These are phyloP conservation scores for Ceraclea dissimilis DNA, from an alignment of 2,888 invertebrate genomes.

Conservation along the genomic window DNA sequence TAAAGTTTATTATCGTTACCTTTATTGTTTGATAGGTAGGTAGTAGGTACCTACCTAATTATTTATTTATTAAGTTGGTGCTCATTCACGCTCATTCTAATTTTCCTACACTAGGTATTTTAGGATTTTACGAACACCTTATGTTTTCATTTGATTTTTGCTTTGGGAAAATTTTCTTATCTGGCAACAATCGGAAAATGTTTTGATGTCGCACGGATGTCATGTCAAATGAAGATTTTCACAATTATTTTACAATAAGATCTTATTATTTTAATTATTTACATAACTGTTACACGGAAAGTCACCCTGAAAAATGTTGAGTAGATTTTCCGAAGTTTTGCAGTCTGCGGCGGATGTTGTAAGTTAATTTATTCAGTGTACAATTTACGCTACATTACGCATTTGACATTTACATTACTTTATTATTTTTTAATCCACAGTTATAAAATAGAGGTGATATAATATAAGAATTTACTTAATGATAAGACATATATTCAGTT, in stretches of 20 bases:
- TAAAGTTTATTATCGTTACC: too few species aligned
- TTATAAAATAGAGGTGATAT: neutral
- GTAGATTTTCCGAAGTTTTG: constrained; percentile 49
- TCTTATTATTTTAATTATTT: neutral
- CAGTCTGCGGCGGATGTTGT: constrained; percentile 50
- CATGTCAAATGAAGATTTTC: constrained; percentile 6
- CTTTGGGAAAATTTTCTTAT: too few species aligned
- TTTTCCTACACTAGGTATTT: neutral
- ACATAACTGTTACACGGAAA: neutral
- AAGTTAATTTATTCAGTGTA: constrained; percentile 13
- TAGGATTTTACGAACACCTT: neutral
- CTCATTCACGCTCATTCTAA: too few species aligned
- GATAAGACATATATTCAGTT: too few species aligned
- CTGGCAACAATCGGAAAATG: constrained; percentile 9
- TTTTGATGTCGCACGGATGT: constrained; percentile 18
- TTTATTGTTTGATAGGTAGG: too few species aligned
- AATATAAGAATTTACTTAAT: too few species aligned
- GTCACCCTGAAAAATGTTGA: constrained; percentile 36
- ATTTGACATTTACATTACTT: constrained; percentile 5
- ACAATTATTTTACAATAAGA: neutral
- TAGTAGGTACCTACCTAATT: too few species aligned
- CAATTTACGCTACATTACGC: neutral
- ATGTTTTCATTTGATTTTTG: neutral
- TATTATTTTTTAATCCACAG: neutral
- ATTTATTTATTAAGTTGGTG: too few species aligned